A percentile compares a stretch with the other conserved stretches of the same genome.
Conservation (phyloP, 2,113 vertebrate species). For the Phaethornis superciliosus region DNA sequence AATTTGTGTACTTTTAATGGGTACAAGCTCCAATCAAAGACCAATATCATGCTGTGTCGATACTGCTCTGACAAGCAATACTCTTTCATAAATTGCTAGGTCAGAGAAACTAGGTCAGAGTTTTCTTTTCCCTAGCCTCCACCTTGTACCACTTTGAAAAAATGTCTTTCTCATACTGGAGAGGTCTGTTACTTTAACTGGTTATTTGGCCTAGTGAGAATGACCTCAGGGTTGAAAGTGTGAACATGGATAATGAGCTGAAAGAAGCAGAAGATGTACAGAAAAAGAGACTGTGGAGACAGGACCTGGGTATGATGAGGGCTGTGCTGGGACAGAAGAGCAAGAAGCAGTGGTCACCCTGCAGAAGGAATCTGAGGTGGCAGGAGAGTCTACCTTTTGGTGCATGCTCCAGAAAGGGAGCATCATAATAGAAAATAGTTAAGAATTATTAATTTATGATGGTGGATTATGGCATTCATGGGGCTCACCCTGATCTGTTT, state of each 20-base stretch:
- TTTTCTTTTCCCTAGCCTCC: neutral
- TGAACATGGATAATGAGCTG: neutral
- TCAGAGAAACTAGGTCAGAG: constrained; percentile 25
- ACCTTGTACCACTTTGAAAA: neutral
- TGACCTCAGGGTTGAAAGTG: neutral
- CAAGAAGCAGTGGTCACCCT: neutral
- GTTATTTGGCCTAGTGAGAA: neutral
- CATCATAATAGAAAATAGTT: neutral
- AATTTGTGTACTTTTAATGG: constrained; percentile 3
- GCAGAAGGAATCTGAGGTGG: neutral
- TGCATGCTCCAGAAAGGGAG: neutral
- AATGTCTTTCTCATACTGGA: neutral
- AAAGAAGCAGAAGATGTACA: neutral
- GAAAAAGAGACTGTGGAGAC: neutral
- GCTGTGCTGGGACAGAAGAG: neutral
- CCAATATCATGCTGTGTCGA: neutral
- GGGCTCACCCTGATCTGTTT: neutral
- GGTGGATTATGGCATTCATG: neutral
- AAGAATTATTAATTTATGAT: neutral
- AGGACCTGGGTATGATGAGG: neutral
- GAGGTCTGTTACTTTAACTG: neutral
- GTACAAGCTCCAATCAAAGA: neutral
- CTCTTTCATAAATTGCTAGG: neutral
- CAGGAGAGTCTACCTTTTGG: neutral
- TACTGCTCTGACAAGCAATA: neutral